Percentiles rank a stretch among this genome's conserved stretches.
Conservation (phyloP, 2,797 vertebrate genomes). For the Sparus aurata region DNA sequence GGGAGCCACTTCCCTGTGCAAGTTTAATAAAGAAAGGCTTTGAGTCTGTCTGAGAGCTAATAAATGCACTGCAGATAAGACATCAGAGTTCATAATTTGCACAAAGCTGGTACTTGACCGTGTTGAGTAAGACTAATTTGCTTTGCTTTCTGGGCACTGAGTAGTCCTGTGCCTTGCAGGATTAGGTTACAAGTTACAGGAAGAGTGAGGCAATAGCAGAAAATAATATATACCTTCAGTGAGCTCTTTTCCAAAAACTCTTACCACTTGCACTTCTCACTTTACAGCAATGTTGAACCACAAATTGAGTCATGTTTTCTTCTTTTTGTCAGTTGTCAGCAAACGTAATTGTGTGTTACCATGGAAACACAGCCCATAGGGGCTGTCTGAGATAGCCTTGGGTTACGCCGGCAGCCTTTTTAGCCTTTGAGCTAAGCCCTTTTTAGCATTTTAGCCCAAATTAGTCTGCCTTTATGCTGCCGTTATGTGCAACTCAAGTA, state of each 20-base stretch:
- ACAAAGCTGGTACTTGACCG: constrained; percentile 9
- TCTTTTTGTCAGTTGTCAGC: constrained; percentile 4
- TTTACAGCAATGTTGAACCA: not conserved
- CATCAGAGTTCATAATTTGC: not conserved
- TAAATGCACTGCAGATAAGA: constrained; percentile 23
- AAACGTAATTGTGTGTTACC: not conserved
- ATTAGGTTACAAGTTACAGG: constrained; percentile 1
- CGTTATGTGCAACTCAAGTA: not conserved
- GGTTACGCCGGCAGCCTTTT: not conserved
- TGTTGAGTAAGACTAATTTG: constrained; percentile 19
- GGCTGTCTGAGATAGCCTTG: not conserved
- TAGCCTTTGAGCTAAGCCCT: no score
- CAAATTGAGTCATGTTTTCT: not conserved
- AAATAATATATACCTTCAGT: not conserved
- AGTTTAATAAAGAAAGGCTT: constrained; percentile 1
- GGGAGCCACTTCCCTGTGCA: not conserved
- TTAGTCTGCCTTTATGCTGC: not conserved
- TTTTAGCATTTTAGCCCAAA: not conserved
- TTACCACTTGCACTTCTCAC: not conserved
- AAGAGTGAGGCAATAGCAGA: not conserved
- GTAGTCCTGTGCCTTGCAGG: not conserved
- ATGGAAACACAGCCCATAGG: constrained; percentile 1
- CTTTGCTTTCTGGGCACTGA: not conserved
- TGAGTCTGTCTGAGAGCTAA: constrained; percentile 5
- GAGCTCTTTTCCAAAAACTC: not conserved